These are phyloP conservation scores for Phataginus tricuspis DNA, from an alignment of 2,797 vertebrate genomes.

Conservation along the genomic window DNA sequence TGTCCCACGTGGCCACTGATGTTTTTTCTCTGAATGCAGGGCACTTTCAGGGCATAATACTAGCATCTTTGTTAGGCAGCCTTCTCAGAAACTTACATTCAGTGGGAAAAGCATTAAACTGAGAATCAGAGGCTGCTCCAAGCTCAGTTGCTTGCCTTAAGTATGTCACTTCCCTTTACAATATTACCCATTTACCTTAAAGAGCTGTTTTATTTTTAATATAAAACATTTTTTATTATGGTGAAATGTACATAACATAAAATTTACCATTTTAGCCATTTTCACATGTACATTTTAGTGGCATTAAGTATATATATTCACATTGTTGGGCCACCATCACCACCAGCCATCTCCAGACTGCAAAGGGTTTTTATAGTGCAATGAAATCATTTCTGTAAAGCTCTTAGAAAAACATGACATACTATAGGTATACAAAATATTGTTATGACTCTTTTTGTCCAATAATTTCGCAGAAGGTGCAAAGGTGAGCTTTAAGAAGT, in stretches of 20 bases:
- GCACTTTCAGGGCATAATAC: neutral
- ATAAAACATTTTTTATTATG: neutral
- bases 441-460: neutral
- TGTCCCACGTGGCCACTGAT: neutral
- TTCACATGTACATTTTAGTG: neutral
- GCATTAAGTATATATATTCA: neutral
- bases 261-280: neutral
- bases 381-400: constrained; percentile 15
- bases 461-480: neutral
- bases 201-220: neutral
- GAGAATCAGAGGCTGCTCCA: neutral
- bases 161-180: neutral
- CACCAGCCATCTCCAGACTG: neutral
- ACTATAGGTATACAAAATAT: neutral
- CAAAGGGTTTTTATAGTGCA: constrained; percentile 19
- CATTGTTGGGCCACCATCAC: neutral
- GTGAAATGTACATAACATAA: neutral
- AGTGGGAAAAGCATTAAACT: neutral
- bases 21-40: neutral
- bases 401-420: neutral
- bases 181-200: neutral
- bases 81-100: neutral
- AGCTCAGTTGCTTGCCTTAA: rapidly evolving
- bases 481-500: constrained; percentile 6
- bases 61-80: neutral